phyloP scores from a whole-genome alignment of 2,797 vertebrate genomes.

The Onychomys torridus region DNA sequence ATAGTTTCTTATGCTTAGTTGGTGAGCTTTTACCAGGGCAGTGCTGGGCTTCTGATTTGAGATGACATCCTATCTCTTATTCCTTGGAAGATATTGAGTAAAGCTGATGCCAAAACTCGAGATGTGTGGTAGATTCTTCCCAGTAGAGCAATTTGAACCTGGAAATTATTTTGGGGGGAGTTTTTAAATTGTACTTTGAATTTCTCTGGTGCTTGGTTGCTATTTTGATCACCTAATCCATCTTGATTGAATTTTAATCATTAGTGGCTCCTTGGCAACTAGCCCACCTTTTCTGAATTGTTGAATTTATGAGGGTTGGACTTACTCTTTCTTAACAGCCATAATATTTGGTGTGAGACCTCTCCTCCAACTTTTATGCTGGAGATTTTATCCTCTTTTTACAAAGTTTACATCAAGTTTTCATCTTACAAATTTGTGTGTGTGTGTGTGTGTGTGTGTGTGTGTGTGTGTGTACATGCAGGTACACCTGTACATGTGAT shows the following conservation, averaged over 20 bases:
- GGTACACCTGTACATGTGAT: not conserved
- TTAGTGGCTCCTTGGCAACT: not conserved
- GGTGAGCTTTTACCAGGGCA: not conserved
- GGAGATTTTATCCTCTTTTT: not conserved
- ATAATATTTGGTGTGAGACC: not conserved
- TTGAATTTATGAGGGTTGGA: not conserved
- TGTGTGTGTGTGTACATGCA: accelerated
- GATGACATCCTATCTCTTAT: not conserved
- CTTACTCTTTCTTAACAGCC: not conserved
- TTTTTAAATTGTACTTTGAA: slow-evolving; percentile 2
- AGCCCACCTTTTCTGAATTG: not conserved
- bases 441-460: not conserved
- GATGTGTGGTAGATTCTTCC: not conserved
- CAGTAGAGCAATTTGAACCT: not conserved
- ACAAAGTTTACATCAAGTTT: not conserved
- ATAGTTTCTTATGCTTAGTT: not conserved
- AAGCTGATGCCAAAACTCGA: not conserved
- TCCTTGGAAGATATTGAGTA: not conserved
- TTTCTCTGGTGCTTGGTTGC: not conserved
- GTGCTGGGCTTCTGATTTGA: not conserved
- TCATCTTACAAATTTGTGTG: not conserved
- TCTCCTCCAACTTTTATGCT: not conserved
- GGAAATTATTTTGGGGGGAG: not conserved
- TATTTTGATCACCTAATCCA: slow-evolving; percentile 10
- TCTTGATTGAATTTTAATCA: slow-evolving; percentile 22